A percentile compares a stretch with the other conserved stretches of the same genome.
Evolutionary conservation across 2,113 vertebrate genomes (phyloP).

Genomic region (Chrysochloris asiatica): DNA sequence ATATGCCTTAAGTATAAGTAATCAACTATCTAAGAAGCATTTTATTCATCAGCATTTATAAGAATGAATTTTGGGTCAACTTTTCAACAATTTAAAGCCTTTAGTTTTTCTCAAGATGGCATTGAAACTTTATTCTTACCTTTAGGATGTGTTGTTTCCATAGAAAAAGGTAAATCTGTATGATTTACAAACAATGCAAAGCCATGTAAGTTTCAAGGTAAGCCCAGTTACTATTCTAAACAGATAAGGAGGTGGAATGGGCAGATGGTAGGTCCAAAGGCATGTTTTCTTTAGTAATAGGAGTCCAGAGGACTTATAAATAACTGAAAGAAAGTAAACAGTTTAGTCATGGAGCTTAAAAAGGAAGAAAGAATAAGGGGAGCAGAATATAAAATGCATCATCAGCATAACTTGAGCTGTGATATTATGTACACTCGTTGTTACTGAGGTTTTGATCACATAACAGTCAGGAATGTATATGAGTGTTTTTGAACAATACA

Average conservation of each 20-base stretch:
- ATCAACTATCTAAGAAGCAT: not conserved
- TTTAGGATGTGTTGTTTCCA: not conserved
- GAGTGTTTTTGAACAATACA: not conserved
- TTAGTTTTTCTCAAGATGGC: conserved; percentile 5
- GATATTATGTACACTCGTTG: not conserved
- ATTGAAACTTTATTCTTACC: conserved; percentile 29
- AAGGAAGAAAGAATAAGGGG: not conserved
- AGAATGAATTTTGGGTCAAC: conserved; percentile 30
- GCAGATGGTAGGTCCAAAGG: conserved; percentile 6
- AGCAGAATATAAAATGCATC: conserved; percentile 26
- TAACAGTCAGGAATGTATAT: not conserved
- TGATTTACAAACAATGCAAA: conserved; percentile 31
- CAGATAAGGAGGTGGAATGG: not conserved
- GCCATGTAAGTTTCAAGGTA: conserved; percentile 19
- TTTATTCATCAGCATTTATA: not conserved
- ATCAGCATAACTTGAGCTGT: not conserved
- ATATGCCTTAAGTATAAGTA: not conserved
- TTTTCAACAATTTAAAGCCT: not conserved
- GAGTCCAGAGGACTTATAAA: not conserved
- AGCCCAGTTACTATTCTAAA: conserved; percentile 48
- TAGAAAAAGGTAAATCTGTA: not conserved
- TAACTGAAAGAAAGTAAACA: conserved; percentile 5
- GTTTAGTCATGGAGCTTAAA: conserved; percentile 3
- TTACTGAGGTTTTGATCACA: conserved; percentile 42
- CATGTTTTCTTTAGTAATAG: not conserved